Evolutionary conservation across 2,113 vertebrate species (phyloP), one percentile per base, ranked within the genome.

Genomic region (Electrona antarctica): DNA sequence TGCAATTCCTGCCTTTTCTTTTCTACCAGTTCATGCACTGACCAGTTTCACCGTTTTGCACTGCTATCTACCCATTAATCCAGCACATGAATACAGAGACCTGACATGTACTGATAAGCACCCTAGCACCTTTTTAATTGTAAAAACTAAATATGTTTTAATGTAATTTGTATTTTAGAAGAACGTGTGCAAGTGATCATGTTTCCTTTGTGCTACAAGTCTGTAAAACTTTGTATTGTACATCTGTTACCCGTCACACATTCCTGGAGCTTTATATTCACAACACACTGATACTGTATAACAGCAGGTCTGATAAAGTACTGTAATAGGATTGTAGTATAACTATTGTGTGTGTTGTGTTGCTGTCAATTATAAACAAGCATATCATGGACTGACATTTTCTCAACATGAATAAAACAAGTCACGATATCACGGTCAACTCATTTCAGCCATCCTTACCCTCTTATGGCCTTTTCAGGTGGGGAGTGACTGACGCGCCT

Each of bases 11-110:
- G 41, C 14, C 12, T 0, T 8, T 11, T 6, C 21, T 64, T 29
- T 29, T 3, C 28, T 51, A 41, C 48, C 51, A 11, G 4, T 54
- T 13, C 58, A 49, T 56, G 6, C 67, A 71, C 52, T 74, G 51
- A 76, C 69, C 65, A 69, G 71, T 50, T 41, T 41, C 3, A 79
- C 70, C 72, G 62, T 74, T 56, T 71, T 60, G 74, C 70, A 80
- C 77, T 76, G 51, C 21, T 51, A 10, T 50, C 47, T 51, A 64
- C 47, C 48, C 51, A 5, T 64, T 51, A 29, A 6, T 60, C 33
- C 59, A 60, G 29, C 49, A 51, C 48, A 41, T 54, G 13, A 47
- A 14, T 51, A 12, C 14, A 29, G 11, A 64, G 46, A 47, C 1
- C 61, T 63, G 9, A 48, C 49, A 55, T 50, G 60, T 33, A 64